Base-by-base conservation (phyloP, 2,888 invertebrate species). In the Sericinus montela region DNA sequence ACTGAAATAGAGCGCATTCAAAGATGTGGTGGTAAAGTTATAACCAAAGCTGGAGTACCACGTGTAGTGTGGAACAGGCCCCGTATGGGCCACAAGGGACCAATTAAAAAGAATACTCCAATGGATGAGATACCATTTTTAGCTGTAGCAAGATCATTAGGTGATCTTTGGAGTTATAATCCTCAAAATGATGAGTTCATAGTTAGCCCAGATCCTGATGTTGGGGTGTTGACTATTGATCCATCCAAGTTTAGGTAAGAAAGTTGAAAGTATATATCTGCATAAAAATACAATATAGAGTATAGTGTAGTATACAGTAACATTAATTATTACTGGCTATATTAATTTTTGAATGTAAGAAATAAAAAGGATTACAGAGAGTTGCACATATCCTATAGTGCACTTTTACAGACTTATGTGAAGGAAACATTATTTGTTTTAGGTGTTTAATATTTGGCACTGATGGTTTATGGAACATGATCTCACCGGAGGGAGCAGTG, bases 101-200 rank as follows among this genome's bases (percentile, higher is more conserved):
- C 98, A 0, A 95, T 98, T 9, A 91, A 96, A 43, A 92, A 97
- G 58, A 96, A 95, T 39, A 98, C 98, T 0, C 94, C 94, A 0
- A 96, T 96, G 67, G 97, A 98, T 77, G 96, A 96, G 78, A 97
- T 98, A 65, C 98, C 98, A 0, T 98, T 98, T 72, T 86, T 99
- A 57, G 98, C 99, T 1, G 98, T 99, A 10, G 98, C 99, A 1
- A 91, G 99, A 63, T 97, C 98, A 30, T 86, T 99, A 39, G 99
- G 98, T 40, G 99, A 99, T 80, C 90, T 99, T 11, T 99, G 99
- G 99, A 98, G 98, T 66, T 98, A 97, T 77, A 98, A 98, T 84
- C 94, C 95, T 1, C 93, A 93, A 51, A 92, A 94, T 61, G 94
- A 97, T 76, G 94, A 95, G 76, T 99, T 97, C 83, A 95, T 98